Evolutionary conservation across 1,140 invertebrate species (phyloP).

Genomic region (Sinella curviseta): DNA sequence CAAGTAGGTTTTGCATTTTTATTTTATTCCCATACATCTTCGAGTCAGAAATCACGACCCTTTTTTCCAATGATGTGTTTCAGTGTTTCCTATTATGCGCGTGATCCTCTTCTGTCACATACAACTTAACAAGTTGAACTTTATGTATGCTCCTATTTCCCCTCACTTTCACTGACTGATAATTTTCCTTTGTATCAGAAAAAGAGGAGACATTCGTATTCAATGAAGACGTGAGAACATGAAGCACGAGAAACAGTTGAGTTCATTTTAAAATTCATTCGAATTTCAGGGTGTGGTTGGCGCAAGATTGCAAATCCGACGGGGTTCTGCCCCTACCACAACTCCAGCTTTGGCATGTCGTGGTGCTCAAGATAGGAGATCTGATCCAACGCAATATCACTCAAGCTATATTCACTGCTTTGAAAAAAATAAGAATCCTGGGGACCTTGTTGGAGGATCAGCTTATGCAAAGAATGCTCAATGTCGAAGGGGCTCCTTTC

Average conservation of each 20-base stretch:
- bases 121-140: no score
- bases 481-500: constrained; percentile 39
- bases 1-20: constrained; percentile 40
- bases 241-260: no score
- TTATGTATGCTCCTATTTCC: no score
- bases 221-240: no score
- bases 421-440: constrained; percentile 18
- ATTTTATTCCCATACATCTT: no score
- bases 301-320: constrained; percentile 41
- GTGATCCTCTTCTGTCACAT: no score
- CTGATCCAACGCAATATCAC: constrained; percentile 48
- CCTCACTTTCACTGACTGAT: no score
- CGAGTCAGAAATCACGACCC: no score
- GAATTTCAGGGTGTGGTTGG: constrained; percentile 39
- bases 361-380: constrained; percentile 44
- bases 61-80: no score
- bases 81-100: no score
- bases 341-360: constrained; percentile 37
- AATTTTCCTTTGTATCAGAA: no score
- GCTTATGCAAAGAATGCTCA: constrained; percentile 26
- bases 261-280: not conserved
- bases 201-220: no score
- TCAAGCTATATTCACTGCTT: constrained; percentile 31
- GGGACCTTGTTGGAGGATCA: constrained; percentile 19
- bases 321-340: constrained; percentile 45